Evolutionary conservation across 1,140 invertebrate genomes (phyloP).

Genomic region (Araneus ventricosus): DNA sequence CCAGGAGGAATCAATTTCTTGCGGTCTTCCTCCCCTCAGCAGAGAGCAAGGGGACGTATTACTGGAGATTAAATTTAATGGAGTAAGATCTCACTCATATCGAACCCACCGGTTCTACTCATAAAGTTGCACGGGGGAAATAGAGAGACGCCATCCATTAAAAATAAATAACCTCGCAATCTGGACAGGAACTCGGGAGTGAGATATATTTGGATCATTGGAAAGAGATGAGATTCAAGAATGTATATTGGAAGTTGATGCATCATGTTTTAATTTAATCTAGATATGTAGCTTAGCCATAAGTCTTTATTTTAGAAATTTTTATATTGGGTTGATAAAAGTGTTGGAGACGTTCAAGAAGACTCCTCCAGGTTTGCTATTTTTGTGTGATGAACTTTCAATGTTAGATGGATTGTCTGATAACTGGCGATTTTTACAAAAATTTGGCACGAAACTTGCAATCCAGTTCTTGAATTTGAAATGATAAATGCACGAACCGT

Average conservation of each 20-base stretch:
- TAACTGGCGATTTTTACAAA: too few species aligned
- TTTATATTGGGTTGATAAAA: too few species aligned
- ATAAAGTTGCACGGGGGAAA: neutral
- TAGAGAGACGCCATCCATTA: neutral
- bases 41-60: neutral
- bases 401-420: too few species aligned
- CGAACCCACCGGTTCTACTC: neutral
- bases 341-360: too few species aligned
- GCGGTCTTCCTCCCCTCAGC: neutral
- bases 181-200: neutral
- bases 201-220: neutral
- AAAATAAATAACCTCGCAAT: neutral
- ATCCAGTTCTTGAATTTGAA: too few species aligned
- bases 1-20: slow-evolving; percentile 51
- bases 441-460: too few species aligned
- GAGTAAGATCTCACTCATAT: slow-evolving; percentile 43
- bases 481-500: too few species aligned
- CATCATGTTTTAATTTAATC: too few species aligned
- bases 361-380: too few species aligned
- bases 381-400: too few species aligned
- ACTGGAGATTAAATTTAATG: slow-evolving; percentile 64
- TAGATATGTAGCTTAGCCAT: too few species aligned
- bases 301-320: too few species aligned
- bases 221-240: neutral
- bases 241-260: neutral